phyloP scores from a whole-genome alignment of 2,797 vertebrate species.

The Lithobates sylvaticus region DNA sequence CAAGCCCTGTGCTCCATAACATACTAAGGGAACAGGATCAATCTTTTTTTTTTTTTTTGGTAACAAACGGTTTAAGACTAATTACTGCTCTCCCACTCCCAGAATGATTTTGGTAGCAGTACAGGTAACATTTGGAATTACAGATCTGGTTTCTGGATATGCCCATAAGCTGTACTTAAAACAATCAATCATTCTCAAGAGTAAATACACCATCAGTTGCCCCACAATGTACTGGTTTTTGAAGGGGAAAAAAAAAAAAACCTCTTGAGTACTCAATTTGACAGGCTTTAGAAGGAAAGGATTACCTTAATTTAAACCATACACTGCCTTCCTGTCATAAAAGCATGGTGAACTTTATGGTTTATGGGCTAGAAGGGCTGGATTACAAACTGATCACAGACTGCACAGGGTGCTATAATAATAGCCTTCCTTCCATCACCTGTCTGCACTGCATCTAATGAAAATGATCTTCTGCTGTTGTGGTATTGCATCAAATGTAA shows the following conservation, averaged over 20 bases:
- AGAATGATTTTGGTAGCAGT: background rate
- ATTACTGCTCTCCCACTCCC: background rate
- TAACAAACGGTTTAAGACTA: no score
- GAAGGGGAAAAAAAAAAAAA: no score
- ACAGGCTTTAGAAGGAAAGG: background rate
- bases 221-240: background rate
- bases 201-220: background rate
- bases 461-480: background rate
- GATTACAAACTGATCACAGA: background rate
- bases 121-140: background rate
- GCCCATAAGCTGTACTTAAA: no score
- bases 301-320: background rate
- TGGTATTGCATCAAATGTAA: background rate
- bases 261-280: background rate
- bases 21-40: no score
- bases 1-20: no score
- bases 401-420: background rate
- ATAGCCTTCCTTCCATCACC: no score
- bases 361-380: no score
- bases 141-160: background rate
- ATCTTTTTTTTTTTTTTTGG: no score
- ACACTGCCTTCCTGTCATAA: background rate
- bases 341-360: background rate
- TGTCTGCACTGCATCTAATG: background rate
- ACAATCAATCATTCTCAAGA: no score